A percentile compares a stretch with the other conserved stretches of the same genome.
These are phyloP conservation scores for Sesamia nonagrioides DNA, from an alignment of 1,140 invertebrate species.

Conservation along the genomic window DNA sequence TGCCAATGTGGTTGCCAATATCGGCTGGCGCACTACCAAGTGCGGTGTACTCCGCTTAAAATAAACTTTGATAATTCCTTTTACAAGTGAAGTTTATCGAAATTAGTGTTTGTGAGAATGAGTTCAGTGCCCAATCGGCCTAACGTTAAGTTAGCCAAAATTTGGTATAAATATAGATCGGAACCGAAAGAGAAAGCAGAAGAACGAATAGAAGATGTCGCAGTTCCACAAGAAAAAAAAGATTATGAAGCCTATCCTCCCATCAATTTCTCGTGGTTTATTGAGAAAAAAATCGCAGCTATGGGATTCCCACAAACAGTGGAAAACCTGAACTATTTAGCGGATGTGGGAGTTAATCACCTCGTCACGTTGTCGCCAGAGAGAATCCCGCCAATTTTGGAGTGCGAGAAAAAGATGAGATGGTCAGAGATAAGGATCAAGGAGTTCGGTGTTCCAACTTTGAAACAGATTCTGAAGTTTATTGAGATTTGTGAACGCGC, in stretches of 20 bases:
- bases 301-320: slow-evolving; percentile 88
- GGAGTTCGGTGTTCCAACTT: slow-evolving; percentile 90
- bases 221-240: slow-evolving; percentile 49
- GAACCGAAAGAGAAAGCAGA: slow-evolving; percentile 54
- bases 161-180: slow-evolving; percentile 80
- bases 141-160: slow-evolving; percentile 79
- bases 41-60: slow-evolving; percentile 31
- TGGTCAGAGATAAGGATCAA: slow-evolving; percentile 89
- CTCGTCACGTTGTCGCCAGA: slow-evolving; percentile 90
- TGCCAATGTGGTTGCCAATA: slow-evolving; percentile 45
- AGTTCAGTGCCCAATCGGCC: slow-evolving; percentile 67
- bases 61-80: slow-evolving; percentile 28
- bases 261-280: slow-evolving; percentile 83
- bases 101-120: slow-evolving; percentile 61
- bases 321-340: slow-evolving; percentile 89
- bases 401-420: slow-evolving; percentile 83
- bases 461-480: slow-evolving; percentile 90
- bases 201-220: slow-evolving; percentile 36
- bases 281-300: slow-evolving; percentile 81
- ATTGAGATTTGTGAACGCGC: slow-evolving; percentile 89
- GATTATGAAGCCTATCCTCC: slow-evolving; percentile 77
- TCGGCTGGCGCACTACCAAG: slow-evolving; percentile 28
- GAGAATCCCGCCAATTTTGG: slow-evolving; percentile 87
- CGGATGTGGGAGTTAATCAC: slow-evolving; percentile 86
- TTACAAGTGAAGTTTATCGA: slow-evolving; percentile 24